A percentile compares a stretch with the other conserved stretches of the same genome.
phyloP scores from a whole-genome alignment of 2,113 vertebrate genomes.

The Falcunculus frontatus region DNA sequence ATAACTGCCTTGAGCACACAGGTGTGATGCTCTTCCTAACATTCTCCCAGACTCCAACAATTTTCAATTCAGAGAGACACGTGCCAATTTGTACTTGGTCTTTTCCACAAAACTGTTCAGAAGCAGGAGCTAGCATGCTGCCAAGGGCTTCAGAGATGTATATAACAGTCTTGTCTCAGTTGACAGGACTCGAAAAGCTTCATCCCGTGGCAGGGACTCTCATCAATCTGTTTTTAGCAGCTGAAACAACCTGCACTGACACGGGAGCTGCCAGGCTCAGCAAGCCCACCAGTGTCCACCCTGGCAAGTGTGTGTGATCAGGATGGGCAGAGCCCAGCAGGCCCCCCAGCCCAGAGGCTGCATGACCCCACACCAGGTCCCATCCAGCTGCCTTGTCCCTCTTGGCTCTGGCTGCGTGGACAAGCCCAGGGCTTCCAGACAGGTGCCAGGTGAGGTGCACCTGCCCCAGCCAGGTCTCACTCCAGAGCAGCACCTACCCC shows the following conservation, averaged over 20 bases:
- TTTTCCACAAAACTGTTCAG: background rate
- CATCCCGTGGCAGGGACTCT: background rate
- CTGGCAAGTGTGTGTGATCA: background rate
- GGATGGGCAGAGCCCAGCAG: background rate
- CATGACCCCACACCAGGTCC: rapidly evolving
- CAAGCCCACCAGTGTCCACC: background rate
- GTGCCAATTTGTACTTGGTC: background rate
- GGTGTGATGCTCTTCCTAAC: background rate
- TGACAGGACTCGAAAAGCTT: background rate
- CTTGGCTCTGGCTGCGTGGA: background rate
- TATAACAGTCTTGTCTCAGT: background rate
- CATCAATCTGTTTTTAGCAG: background rate
- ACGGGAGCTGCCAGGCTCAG: background rate
- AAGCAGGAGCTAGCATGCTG: background rate
- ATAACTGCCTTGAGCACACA: background rate
- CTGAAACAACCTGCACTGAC: background rate
- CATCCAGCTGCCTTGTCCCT: background rate
- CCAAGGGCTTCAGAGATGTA: background rate
- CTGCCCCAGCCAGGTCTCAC: background rate
- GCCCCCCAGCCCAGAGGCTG: background rate
- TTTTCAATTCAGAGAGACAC: background rate
- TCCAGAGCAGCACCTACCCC: background rate
- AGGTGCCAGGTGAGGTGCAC: background rate
- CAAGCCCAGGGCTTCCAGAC: background rate
- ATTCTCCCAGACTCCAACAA: background rate